These are phyloP conservation scores for Strigamia crassipes DNA, from an alignment of 2,888 invertebrate species.

Conservation along the genomic window DNA sequence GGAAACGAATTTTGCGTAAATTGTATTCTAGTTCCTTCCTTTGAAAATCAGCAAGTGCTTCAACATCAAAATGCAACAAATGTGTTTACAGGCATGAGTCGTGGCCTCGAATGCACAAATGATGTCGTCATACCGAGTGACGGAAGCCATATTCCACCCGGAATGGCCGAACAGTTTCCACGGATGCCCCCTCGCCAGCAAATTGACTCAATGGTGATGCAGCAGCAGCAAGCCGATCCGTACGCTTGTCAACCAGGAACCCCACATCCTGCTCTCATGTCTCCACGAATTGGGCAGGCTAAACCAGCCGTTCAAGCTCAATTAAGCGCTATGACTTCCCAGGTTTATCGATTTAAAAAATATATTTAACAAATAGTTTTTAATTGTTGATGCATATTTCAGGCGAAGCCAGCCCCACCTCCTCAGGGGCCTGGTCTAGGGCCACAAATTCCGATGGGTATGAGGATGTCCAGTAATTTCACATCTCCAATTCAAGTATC, in stretches of 20 bases:
- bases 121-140: background rate
- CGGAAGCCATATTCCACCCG: background rate
- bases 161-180: background rate
- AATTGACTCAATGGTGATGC: constrained; percentile 17
- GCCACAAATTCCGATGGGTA: constrained; percentile 48
- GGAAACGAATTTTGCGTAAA: constrained; percentile 9
- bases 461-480: constrained; percentile 47
- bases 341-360: background rate
- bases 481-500: constrained; percentile 58
- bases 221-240: constrained; percentile 28
- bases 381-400: background rate
- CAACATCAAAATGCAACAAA: constrained; percentile 27
- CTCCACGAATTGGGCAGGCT: background rate
- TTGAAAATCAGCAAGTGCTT: constrained; percentile 25
- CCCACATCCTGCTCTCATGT: constrained; percentile 33
- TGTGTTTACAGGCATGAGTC: constrained; percentile 21
- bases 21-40: constrained; percentile 21
- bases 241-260: constrained; percentile 48
- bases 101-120: background rate
- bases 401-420: constrained; percentile 43
- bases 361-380: no score
- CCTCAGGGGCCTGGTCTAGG: constrained; percentile 45
- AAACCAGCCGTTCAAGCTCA: constrained; percentile 46
- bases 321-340: constrained; percentile 43
- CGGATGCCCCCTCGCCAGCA: constrained; percentile 50